Evolutionary conservation across 2,113 vertebrate species (phyloP).

Genomic region (Columba livia): DNA sequence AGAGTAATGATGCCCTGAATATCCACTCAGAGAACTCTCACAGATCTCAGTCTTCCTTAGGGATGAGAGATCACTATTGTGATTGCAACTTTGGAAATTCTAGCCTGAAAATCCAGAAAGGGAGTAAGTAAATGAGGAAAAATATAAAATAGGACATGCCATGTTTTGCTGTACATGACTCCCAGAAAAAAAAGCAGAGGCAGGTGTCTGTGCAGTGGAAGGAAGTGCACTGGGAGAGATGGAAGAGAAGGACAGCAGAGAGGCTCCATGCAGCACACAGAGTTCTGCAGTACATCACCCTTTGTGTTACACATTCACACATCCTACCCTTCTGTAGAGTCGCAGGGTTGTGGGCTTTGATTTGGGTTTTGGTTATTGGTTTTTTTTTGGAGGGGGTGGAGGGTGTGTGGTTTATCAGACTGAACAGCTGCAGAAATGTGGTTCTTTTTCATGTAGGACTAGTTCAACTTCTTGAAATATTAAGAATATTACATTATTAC

Average conservation of each 20-base stretch:
- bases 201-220: neutral
- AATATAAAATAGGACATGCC: neutral
- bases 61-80: neutral
- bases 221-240: neutral
- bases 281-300: fast-evolving
- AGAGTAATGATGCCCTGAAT: neutral
- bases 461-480: neutral
- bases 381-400: fast-evolving
- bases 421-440: fast-evolving
- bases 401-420: neutral
- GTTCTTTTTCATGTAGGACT: neutral
- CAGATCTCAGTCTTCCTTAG: neutral
- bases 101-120: neutral
- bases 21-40: neutral
- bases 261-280: neutral
- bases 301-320: neutral
- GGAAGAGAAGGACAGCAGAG: neutral
- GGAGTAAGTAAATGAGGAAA: neutral
- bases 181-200: neutral
- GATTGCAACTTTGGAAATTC: neutral
- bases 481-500: neutral
- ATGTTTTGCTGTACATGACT: neutral
- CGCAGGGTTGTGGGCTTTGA: neutral
- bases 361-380: neutral
- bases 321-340: neutral